phyloP scores from a whole-genome alignment of 2,113 vertebrate species.

The Nycticryphes semicollaris region DNA sequence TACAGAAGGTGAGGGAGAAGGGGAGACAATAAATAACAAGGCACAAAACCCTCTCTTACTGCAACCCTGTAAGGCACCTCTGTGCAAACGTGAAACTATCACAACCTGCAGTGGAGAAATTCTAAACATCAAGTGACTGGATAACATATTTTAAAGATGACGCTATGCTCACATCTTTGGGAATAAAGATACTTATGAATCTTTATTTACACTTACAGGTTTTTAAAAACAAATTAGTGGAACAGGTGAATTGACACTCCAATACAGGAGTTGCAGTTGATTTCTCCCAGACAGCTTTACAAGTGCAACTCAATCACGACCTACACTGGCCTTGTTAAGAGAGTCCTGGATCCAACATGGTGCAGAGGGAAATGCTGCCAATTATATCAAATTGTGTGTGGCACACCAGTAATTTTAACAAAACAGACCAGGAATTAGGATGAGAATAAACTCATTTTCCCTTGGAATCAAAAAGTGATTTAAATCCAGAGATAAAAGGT shows the following conservation, averaged over 20 bases:
- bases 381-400: neutral
- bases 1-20: neutral
- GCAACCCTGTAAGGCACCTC: slow-evolving; percentile 51
- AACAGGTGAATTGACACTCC: neutral
- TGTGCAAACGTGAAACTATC: neutral
- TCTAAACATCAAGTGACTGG: neutral
- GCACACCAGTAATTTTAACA: neutral
- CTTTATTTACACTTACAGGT: slow-evolving; percentile 25
- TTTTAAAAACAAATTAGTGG: neutral
- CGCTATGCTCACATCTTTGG: neutral
- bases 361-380: slow-evolving; percentile 5
- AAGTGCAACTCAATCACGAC: neutral
- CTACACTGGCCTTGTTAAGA: neutral
- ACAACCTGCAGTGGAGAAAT: neutral
- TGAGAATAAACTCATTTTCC: neutral
- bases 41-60: slow-evolving; percentile 53
- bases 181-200: slow-evolving; percentile 21
- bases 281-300: neutral
- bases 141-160: slow-evolving; percentile 9
- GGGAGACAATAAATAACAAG: slow-evolving; percentile 53
- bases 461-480: neutral
- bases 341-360: neutral
- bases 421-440: neutral
- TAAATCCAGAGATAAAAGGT: neutral
- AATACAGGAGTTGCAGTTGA: neutral